Conservation (phyloP, 1,140 invertebrate genomes). For the Drosophila tani region DNA sequence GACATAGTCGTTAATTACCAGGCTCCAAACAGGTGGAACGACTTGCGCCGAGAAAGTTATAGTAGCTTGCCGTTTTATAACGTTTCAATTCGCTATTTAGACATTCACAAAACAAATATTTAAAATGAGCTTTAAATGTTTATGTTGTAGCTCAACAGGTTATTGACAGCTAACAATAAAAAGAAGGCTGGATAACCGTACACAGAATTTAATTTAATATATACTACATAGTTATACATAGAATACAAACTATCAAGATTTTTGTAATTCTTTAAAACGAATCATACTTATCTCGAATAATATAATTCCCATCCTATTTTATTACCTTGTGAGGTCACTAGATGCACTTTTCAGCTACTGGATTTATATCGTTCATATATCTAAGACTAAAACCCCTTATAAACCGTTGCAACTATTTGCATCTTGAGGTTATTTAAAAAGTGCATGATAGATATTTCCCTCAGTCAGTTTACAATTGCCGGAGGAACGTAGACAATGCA, state of each 20-base stretch:
- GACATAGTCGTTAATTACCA: conserved; percentile 21
- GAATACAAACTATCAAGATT: neutral
- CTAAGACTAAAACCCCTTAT: neutral
- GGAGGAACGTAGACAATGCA: conserved; percentile 13
- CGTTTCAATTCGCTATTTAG: conserved; percentile 4
- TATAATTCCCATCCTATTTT: neutral
- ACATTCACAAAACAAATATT: conserved; percentile 3
- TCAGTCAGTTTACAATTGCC: neutral
- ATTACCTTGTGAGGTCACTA: neutral
- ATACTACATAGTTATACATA: neutral
- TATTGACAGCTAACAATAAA: conserved; percentile 5
- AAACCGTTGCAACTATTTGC: neutral
- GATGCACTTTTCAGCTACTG: conserved; percentile 12
- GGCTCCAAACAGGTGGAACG: conserved; percentile 18
- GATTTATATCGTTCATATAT: conserved; percentile 4
- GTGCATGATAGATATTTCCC: neutral
- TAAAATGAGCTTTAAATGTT: neutral
- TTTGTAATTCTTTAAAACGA: neutral
- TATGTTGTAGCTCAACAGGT: neutral
- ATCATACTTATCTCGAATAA: neutral
- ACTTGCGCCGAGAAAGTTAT: conserved; percentile 13
- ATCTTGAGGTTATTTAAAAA: conserved; percentile 2
- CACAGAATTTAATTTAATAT: neutral
- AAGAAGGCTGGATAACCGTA: neutral
- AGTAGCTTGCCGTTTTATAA: neutral